Evolutionary conservation across 1,140 invertebrate species (phyloP).

Genomic region (Eurosta solidaginis): DNA sequence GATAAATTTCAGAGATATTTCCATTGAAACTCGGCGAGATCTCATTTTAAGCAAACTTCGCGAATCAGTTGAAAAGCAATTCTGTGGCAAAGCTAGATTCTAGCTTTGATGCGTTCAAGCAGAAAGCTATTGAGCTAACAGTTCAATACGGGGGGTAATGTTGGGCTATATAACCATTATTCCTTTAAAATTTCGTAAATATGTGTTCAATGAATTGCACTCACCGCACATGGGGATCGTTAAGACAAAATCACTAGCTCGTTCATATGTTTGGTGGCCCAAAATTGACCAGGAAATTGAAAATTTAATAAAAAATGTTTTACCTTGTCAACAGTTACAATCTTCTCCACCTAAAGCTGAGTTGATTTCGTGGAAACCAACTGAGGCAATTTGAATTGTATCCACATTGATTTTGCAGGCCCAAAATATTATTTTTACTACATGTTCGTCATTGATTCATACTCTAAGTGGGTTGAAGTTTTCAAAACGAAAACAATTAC

Average conservation of each 20-base stretch:
- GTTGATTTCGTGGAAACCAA: conserved; percentile 32
- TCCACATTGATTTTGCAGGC: neutral
- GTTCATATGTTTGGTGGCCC: too few relatives aligned
- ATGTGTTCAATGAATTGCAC: too few relatives aligned
- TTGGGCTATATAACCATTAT: conserved; percentile 32
- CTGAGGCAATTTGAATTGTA: conserved; percentile 3
- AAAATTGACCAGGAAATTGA: conserved; percentile 26
- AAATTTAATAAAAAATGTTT: conserved; percentile 26
- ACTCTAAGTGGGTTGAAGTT: neutral
- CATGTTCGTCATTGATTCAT: neutral
- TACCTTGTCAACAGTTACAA: conserved; percentile 1
- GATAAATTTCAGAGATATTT: conserved; percentile 26
- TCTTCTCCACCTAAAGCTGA: conserved; percentile 29
- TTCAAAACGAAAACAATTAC: conserved; percentile 14
- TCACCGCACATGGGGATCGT: too few relatives aligned
- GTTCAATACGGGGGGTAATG: conserved; percentile 36
- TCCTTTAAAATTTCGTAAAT: conserved; percentile 31
- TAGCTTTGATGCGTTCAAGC: conserved; percentile 34
- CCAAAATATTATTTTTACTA: neutral
- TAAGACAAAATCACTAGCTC: too few relatives aligned
- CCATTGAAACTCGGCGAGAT: conserved; percentile 34
- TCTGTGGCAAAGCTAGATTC: conserved; percentile 12
- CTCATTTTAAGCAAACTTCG: conserved; percentile 29
- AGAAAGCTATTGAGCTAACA: conserved; percentile 38
- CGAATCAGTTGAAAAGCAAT: conserved; percentile 16